These are phyloP conservation scores for Hydrozoanthus gracilis DNA, from an alignment of 92 coral and sea anemone genomes.

Conservation along the genomic window DNA sequence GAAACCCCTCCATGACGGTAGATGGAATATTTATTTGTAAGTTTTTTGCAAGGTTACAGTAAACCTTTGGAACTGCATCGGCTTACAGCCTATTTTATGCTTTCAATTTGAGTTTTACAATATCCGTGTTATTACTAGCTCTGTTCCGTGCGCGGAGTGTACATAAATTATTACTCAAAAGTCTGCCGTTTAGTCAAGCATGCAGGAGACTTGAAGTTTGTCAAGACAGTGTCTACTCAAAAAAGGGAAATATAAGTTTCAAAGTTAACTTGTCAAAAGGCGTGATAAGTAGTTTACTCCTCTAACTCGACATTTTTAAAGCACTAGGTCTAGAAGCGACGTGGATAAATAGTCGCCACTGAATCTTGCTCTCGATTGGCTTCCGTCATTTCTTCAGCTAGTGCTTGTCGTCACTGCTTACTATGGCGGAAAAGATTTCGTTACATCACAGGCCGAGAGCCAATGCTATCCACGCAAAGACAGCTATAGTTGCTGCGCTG, in stretches of 20 bases:
- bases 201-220: not conserved
- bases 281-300: not conserved
- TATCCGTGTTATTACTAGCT: not conserved
- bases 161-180: not conserved
- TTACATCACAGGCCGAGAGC: constrained; percentile 14
- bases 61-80: no score
- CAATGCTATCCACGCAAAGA: constrained; percentile 1
- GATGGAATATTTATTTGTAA: no score
- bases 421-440: constrained; percentile 35
- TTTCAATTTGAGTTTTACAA: no score
- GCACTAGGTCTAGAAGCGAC: not conserved
- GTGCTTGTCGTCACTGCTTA: not conserved
- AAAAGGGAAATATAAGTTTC: not conserved
- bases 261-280: not conserved
- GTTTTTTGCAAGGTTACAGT: no score
- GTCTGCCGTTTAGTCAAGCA: constrained; percentile 8
- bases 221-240: not conserved
- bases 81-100: no score
- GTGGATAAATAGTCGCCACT: no score
- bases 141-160: not conserved
- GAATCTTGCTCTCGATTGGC: no score
- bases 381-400: no score
- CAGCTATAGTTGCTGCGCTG: not conserved
- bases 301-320: not conserved
- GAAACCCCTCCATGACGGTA: no score